Base-by-base conservation (phyloP, 2,113 vertebrate species). In the Paracanthobrama guichenoti region DNA sequence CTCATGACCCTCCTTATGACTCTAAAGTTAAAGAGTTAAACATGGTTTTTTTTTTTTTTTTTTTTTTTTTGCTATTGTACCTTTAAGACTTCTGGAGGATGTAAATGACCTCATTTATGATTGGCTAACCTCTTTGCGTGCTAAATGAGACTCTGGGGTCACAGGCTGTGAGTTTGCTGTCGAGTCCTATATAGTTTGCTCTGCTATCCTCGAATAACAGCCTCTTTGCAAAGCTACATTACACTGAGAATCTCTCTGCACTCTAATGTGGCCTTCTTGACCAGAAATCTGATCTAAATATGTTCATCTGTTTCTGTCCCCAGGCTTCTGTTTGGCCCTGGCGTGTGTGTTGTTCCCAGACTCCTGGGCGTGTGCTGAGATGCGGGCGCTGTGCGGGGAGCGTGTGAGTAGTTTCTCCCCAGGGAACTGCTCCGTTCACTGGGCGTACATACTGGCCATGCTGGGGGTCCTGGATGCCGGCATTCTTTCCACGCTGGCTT, bases 341-440 rank as follows among this genome's bases (percentile, higher is more conserved):
- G 95, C 94, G 1, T 96, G 95, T 83, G 88, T 96, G 28, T 86
- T 95, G 82, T 96, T 96, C 81, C 95, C 95, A 2, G 95, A 95
- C 71, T 94, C 95, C 0, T 96, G 95, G 95, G 95, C 94, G 39
- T 93, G 94, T 84, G 92, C 93, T 0, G 94, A 95, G 85, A 95
- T 96, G 92, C 91, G 93, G 18, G 87, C 91, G 8, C 90, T 96
- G 12, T 96, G 95, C 62, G 95, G 95, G 31, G 91, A 95, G 42
- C 88, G 89, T 24, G 95, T 95, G 26, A 86, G 92, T 75, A 95
- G 95, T 71, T 96, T 96, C 90, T 92, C 95, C 22, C 89, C 93
- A 13, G 95, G 95, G 3, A 92, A 92, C 88, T 96, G 95, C 81
- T 92, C 93, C 0, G 89, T 96, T 31, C 94, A 95, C 91, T 96